Evolutionary conservation across 2,797 vertebrate genomes (phyloP), one percentile per base, ranked within the genome.

Genomic region (Mallotus villosus): DNA sequence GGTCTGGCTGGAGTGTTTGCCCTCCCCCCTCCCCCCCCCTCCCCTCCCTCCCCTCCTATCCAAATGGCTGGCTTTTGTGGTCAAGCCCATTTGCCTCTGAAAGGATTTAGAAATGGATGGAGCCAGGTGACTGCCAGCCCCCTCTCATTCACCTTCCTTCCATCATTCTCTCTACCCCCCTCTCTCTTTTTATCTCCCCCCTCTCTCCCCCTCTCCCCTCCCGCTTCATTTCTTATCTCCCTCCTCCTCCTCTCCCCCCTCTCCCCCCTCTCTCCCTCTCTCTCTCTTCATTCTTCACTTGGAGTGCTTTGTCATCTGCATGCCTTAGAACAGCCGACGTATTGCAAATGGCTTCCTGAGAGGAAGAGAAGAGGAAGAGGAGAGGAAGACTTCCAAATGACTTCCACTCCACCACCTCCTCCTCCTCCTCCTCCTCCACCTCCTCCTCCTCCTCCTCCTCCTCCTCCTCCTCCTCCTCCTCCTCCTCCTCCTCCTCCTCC

Each of bases 51-150:
- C 27, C 32, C 34, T 21, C 46, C 41, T 71, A 72, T 62, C 78
- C 76, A 81, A 78, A 81, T 77, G 81, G 72, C 74, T 77, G 81
- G 72, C 74, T 81, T 86, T 82, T 84, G 78, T 83, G 74, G 61
- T 78, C 14, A 1, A 68, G 22, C 14, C 61, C 83, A 85, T 86
- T 87, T 86, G 85, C 80, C 75, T 84, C 72, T 78, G 81, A 77
- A 76, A 83, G 81, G 64, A 51, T 78, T 74, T 72, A 63, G 60
- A 75, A 73, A 73, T 62, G 41, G 69, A 78, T 67, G 73, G 69
- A 67, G 70, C 49, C 76, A 76, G 74, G 74, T 74, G 77, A 78
- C 71, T 61, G 61, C 32, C 32, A 32, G 32, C 32, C 32, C 32
- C 32, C 32, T 32, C 32, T 32, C 6, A 32, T 32, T 6, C 32